Percentiles rank a stretch among this genome's conserved stretches.
Conservation (phyloP, 2,797 vertebrate genomes). For the Thaleichthys pacificus region DNA sequence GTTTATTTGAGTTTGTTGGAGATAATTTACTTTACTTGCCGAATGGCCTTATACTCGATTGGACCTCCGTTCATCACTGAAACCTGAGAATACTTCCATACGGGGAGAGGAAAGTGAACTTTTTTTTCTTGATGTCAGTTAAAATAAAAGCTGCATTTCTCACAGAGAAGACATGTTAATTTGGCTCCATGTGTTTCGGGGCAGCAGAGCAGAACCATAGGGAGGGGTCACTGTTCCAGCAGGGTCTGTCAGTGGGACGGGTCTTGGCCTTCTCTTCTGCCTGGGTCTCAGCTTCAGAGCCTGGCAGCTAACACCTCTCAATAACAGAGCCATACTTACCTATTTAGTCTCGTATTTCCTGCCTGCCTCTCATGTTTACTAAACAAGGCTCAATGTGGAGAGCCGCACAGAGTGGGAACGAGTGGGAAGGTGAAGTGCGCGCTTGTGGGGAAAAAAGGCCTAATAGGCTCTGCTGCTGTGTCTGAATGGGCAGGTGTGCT, state of each 20-base stretch:
- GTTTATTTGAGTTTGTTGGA: constrained; percentile 39
- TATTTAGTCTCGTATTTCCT: constrained; percentile 7
- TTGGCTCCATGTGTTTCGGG: constrained; percentile 29
- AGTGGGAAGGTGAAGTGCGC: constrained; percentile 24
- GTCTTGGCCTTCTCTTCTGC: constrained; percentile 28
- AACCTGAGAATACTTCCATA: constrained; percentile 45
- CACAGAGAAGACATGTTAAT: constrained; percentile 40
- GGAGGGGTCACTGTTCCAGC: constrained; percentile 40
- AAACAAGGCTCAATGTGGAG: constrained; percentile 24
- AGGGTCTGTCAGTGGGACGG: constrained; percentile 21
- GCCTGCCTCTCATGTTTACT: constrained; percentile 25
- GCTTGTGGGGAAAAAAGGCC: neutral
- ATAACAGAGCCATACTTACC: constrained; percentile 7
- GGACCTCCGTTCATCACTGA: constrained; percentile 34
- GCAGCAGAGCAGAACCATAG: constrained; percentile 7
- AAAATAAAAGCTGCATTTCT: constrained; percentile 25
- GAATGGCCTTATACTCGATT: constrained; percentile 23
- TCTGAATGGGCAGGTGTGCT: constrained; percentile 82
- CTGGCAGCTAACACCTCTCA: constrained; percentile 10
- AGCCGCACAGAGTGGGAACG: constrained; percentile 26
- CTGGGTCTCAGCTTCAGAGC: constrained; percentile 25
- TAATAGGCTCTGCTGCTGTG: constrained; percentile 40
- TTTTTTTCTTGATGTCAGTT: constrained; percentile 25
- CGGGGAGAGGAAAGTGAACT: constrained; percentile 32
- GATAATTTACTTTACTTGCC: constrained; percentile 14